A percentile compares a stretch with the other conserved stretches of the same genome.
These are phyloP conservation scores for Pammene fasciana DNA, from an alignment of 2,888 invertebrate species.

Conservation along the genomic window DNA sequence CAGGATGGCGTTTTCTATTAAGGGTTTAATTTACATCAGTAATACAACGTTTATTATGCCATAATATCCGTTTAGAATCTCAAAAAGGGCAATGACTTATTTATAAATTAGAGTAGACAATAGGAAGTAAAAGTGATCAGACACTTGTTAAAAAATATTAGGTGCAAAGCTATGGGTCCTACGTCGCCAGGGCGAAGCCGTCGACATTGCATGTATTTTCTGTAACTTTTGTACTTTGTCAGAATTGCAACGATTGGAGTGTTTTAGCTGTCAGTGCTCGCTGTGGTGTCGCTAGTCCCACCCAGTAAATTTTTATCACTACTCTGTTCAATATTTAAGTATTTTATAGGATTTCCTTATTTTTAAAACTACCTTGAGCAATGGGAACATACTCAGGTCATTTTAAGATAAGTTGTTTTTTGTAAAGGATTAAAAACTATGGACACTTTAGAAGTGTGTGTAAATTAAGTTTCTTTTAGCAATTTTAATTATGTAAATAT, in stretches of 20 bases:
- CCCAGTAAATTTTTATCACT: constrained; percentile 39
- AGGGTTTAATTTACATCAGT: constrained; percentile 22
- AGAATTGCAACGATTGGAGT: constrained; percentile 60
- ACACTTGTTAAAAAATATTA: constrained; percentile 15
- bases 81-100: constrained; percentile 38
- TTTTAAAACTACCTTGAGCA: constrained; percentile 22
- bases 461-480: constrained; percentile 63
- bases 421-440: constrained; percentile 56
- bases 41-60: constrained; percentile 36
- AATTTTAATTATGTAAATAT: constrained; percentile 70
- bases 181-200: constrained; percentile 67
- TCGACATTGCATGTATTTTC: constrained; percentile 67
- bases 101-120: constrained; percentile 35
- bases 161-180: constrained; percentile 45
- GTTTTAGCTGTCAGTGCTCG: constrained; percentile 55
- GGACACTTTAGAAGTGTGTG: constrained; percentile 71
- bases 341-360: constrained; percentile 15
- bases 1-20: constrained; percentile 28
- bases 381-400: constrained; percentile 63
- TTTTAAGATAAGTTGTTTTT: constrained; percentile 59
- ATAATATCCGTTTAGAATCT: constrained; percentile 41
- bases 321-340: constrained; percentile 14
- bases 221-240: constrained; percentile 75
- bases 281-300: constrained; percentile 44
- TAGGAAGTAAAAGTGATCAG: constrained; percentile 1